Conservation (phyloP, 2,113 vertebrate species). For the Puntigrus tetrazona region DNA sequence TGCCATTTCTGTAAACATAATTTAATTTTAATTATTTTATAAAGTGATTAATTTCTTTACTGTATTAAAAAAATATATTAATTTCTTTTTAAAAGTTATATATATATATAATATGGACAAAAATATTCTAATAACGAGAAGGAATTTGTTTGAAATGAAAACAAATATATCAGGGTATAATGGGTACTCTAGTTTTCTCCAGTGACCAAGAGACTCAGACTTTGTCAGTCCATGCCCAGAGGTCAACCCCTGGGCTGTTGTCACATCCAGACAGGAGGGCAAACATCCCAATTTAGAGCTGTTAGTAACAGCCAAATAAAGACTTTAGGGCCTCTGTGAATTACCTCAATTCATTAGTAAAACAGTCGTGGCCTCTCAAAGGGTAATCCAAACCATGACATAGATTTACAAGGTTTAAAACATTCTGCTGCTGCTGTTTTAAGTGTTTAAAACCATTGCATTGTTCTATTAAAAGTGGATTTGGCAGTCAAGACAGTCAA, state of each 20-base stretch:
- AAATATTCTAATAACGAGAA: neutral
- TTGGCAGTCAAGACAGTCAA: constrained; percentile 22
- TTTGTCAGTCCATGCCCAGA: constrained; percentile 30
- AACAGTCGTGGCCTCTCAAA: constrained; percentile 61
- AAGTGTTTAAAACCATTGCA: constrained; percentile 40
- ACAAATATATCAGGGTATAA: neutral
- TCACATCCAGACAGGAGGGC: constrained; percentile 66
- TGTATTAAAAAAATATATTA: neutral
- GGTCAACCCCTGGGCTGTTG: constrained; percentile 51
- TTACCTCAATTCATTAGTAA: constrained; percentile 72
- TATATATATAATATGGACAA: neutral
- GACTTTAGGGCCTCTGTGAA: constrained; percentile 62
- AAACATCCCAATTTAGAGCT: constrained; percentile 71
- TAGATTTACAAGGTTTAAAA: constrained; percentile 59
- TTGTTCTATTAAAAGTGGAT: constrained; percentile 42
- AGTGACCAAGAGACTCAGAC: constrained; percentile 5
- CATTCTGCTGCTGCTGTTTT: constrained; percentile 50
- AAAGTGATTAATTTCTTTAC: neutral
- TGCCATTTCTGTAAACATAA: neutral
- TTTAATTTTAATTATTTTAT: neutral
- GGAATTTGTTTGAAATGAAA: neutral
- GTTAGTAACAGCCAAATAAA: constrained; percentile 66
- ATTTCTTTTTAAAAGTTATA: too few relatives aligned
- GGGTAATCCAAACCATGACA: constrained; percentile 51
- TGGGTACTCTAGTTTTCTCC: neutral